Evolutionary conservation across 2,888 invertebrate species (phyloP).

Genomic region (Diarsia mendica): DNA sequence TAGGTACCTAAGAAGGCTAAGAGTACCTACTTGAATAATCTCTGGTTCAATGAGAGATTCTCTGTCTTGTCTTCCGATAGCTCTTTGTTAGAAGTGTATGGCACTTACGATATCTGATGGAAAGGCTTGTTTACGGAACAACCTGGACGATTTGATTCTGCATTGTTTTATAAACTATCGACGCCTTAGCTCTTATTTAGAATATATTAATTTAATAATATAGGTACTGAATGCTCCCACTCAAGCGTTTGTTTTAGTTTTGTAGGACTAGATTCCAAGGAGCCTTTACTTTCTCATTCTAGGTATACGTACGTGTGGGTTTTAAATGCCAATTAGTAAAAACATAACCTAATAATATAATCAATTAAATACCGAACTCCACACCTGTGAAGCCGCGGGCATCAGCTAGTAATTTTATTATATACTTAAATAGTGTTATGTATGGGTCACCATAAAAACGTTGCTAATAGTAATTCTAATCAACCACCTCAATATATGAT

Average conservation of each 20-base stretch:
- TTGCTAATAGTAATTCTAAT: not conserved
- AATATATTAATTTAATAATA: not conserved
- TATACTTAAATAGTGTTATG: too few species aligned
- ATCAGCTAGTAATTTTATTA: not conserved
- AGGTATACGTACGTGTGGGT: not conserved
- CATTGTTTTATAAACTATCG: constrained; percentile 23
- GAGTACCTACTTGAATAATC: constrained; percentile 2
- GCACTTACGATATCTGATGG: constrained; percentile 19
- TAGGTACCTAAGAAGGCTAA: not conserved
- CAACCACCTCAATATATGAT: not conserved
- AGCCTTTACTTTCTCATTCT: not conserved
- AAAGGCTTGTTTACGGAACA: constrained; percentile 7
- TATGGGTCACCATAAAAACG: not conserved
- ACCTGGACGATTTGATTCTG: not conserved
- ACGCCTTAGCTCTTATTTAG: not conserved
- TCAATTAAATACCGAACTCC: too few species aligned
- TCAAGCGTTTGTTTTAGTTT: not conserved
- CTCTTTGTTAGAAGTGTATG: constrained; percentile 28
- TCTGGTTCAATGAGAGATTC: constrained; percentile 35
- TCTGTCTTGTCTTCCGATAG: not conserved
- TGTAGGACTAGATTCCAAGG: not conserved
- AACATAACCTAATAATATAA: too few species aligned
- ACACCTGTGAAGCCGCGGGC: not conserved
- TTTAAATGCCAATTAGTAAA: not conserved
- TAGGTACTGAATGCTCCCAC: not conserved